Conservation (phyloP, 2,888 invertebrate genomes). For the Boloria selene region DNA sequence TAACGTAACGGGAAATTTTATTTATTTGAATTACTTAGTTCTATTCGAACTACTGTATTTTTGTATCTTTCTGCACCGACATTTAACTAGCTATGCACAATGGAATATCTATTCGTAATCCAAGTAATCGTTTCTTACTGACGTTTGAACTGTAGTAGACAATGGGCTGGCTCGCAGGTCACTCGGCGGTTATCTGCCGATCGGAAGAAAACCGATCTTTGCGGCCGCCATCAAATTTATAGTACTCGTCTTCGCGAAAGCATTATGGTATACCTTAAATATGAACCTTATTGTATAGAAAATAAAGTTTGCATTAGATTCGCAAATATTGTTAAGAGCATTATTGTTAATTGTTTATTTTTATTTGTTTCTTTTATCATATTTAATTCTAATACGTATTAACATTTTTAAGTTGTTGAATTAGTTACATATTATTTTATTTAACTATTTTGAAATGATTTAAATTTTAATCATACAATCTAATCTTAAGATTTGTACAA, state of each 20-base stretch:
- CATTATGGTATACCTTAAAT: conserved; percentile 51
- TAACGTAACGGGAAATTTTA: background rate
- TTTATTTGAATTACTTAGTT: background rate
- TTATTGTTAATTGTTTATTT: conserved; percentile 5
- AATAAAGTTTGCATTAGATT: conserved; percentile 1
- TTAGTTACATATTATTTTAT: background rate
- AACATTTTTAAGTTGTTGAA: background rate
- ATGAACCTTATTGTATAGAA: background rate
- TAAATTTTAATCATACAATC: no score
- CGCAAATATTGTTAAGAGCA: background rate
- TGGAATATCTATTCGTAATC: conserved; percentile 28
- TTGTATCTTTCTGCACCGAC: conserved; percentile 10
- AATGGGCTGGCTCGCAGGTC: conserved; percentile 73
- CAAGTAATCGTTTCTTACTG: conserved; percentile 43
- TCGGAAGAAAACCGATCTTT: conserved; percentile 71
- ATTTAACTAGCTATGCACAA: conserved; percentile 26
- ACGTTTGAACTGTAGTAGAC: conserved; percentile 60
- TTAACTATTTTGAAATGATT: background rate
- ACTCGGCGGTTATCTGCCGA: conserved; percentile 71
- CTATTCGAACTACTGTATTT: conserved; percentile 2
- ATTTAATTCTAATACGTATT: background rate
- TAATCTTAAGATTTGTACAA: no score
- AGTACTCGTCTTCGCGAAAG: conserved; percentile 61
- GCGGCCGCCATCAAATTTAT: conserved; percentile 71
- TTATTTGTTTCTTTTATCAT: conserved; percentile 5